Conservation (phyloP, 2,113 vertebrate species). For the Pedionomus torquatus region DNA sequence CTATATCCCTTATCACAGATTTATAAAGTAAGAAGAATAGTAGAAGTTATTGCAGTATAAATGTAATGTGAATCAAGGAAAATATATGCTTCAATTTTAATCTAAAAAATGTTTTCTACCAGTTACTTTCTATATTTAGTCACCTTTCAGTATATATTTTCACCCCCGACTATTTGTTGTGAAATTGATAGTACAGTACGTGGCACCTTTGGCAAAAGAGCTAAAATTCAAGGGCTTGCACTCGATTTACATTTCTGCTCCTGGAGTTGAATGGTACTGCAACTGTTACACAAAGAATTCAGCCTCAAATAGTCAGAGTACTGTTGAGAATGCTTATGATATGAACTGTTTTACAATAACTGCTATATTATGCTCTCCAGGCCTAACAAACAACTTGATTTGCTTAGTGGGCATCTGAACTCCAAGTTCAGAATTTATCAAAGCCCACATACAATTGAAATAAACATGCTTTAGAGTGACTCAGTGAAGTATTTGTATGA, state of each 20-base stretch:
- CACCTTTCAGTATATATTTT: neutral
- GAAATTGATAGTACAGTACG: neutral
- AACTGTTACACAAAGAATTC: neutral
- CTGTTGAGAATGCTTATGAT: neutral
- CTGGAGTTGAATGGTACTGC: neutral
- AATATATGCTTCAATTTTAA: neutral
- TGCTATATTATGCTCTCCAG: neutral
- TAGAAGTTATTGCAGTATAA: neutral
- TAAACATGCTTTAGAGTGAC: neutral
- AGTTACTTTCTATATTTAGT: neutral
- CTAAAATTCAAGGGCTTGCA: neutral
- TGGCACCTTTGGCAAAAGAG: neutral
- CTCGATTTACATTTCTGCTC: neutral
- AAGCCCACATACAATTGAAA: neutral
- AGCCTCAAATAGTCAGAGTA: neutral
- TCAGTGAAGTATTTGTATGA: neutral
- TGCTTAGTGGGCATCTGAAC: neutral
- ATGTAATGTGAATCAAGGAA: neutral
- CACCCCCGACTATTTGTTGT: neutral
- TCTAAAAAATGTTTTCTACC: neutral
- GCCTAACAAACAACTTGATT: neutral
- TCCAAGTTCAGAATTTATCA: neutral
- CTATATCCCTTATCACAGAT: neutral
- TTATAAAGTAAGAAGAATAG: neutral
- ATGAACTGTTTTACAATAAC: neutral